These are phyloP conservation scores for Chydorus sphaericus DNA, from an alignment of 2,888 invertebrate genomes.

Conservation along the genomic window DNA sequence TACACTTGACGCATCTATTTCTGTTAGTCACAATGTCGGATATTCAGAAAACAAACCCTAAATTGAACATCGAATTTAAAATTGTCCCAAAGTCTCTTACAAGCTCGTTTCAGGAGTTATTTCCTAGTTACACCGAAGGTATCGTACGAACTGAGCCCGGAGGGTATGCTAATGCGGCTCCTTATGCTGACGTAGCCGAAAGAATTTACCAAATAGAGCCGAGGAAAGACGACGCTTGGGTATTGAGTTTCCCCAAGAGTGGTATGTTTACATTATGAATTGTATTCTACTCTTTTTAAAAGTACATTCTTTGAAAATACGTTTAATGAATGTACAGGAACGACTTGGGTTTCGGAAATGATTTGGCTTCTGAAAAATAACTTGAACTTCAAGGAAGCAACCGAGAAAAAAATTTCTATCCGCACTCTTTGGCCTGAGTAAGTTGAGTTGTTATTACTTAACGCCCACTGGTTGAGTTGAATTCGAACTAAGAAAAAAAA, in stretches of 20 bases:
- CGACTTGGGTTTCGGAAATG: constrained; percentile 12
- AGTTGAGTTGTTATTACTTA: too few relatives aligned
- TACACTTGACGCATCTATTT: too few relatives aligned
- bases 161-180: background rate
- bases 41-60: too few relatives aligned
- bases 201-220: background rate
- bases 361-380: constrained; percentile 11
- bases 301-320: background rate
- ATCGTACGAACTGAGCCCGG: too few relatives aligned
- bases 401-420: background rate
- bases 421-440: constrained; percentile 9
- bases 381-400: constrained; percentile 4
- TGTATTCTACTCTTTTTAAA: too few relatives aligned
- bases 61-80: too few relatives aligned
- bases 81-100: too few relatives aligned
- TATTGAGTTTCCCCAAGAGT: constrained; percentile 8
- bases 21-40: too few relatives aligned
- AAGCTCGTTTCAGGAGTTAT: too few relatives aligned
- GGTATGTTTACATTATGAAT: background rate
- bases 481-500: too few relatives aligned
- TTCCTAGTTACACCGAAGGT: too few relatives aligned
- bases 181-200: background rate
- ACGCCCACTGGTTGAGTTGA: too few relatives aligned
- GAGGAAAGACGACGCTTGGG: constrained; percentile 10
- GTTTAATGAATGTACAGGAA: constrained; percentile 2